A percentile compares a stretch with the other conserved stretches of the same genome.
Conservation (phyloP, 2,797 vertebrate genomes). For the Huso huso region DNA sequence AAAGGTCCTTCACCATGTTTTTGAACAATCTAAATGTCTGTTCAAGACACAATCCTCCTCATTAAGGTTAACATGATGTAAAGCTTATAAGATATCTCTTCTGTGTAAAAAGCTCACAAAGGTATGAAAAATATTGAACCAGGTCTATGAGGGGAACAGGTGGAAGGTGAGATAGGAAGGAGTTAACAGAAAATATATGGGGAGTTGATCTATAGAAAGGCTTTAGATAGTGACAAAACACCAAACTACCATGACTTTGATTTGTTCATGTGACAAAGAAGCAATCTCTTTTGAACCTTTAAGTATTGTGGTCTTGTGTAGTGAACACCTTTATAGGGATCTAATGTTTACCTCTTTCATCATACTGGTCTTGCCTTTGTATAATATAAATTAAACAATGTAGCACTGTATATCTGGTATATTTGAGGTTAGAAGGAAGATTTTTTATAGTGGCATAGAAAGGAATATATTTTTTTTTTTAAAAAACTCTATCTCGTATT, state of each 20-base stretch:
- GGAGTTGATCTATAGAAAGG: neutral
- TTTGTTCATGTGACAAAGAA: constrained; percentile 1
- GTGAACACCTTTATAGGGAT: neutral
- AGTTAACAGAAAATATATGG: neutral
- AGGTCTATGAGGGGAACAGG: neutral
- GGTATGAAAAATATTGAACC: neutral
- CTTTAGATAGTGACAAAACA: constrained; percentile 5
- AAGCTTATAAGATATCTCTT: too few species aligned
- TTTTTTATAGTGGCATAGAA: too few species aligned
- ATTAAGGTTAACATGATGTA: neutral
- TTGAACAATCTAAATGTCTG: neutral
- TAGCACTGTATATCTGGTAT: too few species aligned
- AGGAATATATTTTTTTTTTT: too few species aligned
- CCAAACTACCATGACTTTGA: neutral
- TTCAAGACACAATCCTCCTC: neutral
- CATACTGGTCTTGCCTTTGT: too few species aligned
- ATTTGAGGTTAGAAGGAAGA: too few species aligned
- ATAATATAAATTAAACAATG: too few species aligned
- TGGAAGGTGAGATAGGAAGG: neutral
- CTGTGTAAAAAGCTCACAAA: too few species aligned
- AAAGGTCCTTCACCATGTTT: neutral
- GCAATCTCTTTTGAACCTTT: neutral
- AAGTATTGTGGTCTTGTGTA: neutral
- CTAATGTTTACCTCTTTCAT: neutral
- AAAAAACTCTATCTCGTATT: too few species aligned